Percentiles rank a stretch among this genome's conserved stretches.
Evolutionary conservation across 2,888 invertebrate genomes (phyloP).

Genomic region (Rhorus exstirpatorius): DNA sequence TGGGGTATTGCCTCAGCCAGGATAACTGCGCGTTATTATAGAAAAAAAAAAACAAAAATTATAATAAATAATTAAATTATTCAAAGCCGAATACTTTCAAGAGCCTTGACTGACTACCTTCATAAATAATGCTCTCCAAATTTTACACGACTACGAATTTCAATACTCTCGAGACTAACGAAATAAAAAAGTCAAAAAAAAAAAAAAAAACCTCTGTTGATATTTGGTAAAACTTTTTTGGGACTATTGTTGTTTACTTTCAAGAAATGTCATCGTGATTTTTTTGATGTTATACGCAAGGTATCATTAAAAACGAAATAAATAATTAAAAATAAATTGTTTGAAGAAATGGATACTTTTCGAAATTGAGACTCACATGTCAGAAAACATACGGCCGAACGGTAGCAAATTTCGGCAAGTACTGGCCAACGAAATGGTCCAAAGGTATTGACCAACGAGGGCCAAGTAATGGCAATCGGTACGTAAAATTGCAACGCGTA

Average conservation of each 20-base stretch:
- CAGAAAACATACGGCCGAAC: slow-evolving; percentile 91
- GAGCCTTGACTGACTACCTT: too few relatives aligned
- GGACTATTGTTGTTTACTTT: too few relatives aligned
- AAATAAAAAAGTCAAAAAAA: too few relatives aligned
- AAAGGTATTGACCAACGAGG: slow-evolving; percentile 88
- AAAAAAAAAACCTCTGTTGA: too few relatives aligned
- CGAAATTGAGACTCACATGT: slow-evolving; percentile 91
- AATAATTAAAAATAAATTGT: not conserved
- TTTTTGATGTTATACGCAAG: not conserved
- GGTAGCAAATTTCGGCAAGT: slow-evolving; percentile 90
- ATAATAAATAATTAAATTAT: too few relatives aligned
- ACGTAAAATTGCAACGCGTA: slow-evolving; percentile 98
- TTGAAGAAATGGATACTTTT: not conserved
- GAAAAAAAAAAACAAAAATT: not conserved
- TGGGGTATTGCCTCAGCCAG: slow-evolving; percentile 95
- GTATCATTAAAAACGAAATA: too few relatives aligned
- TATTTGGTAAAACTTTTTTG: too few relatives aligned
- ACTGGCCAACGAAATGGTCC: slow-evolving; percentile 88
- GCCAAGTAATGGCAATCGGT: slow-evolving; percentile 96
- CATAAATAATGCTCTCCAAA: too few relatives aligned
- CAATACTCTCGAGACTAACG: too few relatives aligned
- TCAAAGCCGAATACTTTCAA: too few relatives aligned
- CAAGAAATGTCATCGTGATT: too few relatives aligned
- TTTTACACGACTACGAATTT: too few relatives aligned
- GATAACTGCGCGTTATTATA: slow-evolving; percentile 88